A percentile compares a stretch with the other conserved stretches of the same genome.
Evolutionary conservation across 2,797 vertebrate species (phyloP).

Genomic region (Nyctibius grandis): DNA sequence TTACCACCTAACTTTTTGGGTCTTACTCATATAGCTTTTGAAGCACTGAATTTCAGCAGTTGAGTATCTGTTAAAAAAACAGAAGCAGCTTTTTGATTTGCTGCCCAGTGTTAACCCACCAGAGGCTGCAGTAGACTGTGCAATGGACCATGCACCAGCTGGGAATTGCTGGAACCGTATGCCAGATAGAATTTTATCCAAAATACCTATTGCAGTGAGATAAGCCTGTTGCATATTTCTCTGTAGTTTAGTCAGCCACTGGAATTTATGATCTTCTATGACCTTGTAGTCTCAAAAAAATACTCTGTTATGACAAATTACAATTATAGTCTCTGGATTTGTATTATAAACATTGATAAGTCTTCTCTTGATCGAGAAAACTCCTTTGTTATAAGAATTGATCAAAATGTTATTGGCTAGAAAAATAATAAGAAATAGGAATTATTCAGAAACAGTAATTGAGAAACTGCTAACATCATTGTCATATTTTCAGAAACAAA

Average conservation of each 20-base stretch:
- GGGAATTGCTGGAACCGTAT: constrained; percentile 35
- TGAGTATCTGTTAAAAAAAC: neutral
- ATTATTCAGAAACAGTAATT: neutral
- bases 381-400: neutral
- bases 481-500: neutral
- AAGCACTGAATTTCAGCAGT: neutral
- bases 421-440: neutral
- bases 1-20: neutral
- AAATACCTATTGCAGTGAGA: neutral
- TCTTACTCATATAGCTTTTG: neutral
- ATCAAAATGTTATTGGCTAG: neutral
- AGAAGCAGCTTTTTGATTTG: constrained; percentile 9
- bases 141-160: constrained; percentile 2
- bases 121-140: constrained; percentile 14
- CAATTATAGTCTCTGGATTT: neutral
- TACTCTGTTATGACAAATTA: neutral
- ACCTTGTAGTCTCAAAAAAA: neutral
- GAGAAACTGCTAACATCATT: neutral
- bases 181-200: neutral
- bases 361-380: neutral
- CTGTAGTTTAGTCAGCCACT: neutral
- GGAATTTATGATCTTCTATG: neutral
- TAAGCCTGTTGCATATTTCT: constrained; percentile 16
- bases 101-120: constrained; percentile 13
- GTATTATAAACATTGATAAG: neutral